Evolutionary conservation across 2,113 vertebrate genomes (phyloP).

Genomic region (Lathamus discolor): DNA sequence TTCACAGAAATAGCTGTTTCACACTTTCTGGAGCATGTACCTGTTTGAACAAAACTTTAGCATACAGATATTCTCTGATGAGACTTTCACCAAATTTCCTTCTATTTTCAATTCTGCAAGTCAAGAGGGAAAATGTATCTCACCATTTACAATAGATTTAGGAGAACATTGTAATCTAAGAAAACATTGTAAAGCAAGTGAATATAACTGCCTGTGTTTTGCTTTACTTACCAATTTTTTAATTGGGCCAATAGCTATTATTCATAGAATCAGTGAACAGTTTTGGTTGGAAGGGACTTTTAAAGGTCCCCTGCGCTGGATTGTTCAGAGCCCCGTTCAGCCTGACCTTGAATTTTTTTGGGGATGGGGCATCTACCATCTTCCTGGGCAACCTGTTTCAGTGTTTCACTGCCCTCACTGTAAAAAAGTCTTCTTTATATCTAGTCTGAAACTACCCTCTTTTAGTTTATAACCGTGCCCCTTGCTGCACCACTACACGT

Average conservation of each 20-base stretch:
- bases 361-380: not conserved
- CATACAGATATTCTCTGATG: not conserved
- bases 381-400: not conserved
- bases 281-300: not conserved
- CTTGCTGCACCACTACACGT: not conserved
- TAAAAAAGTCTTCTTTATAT: not conserved
- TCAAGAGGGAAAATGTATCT: not conserved
- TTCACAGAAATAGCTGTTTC: not conserved
- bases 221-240: not conserved
- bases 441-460: not conserved
- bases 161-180: not conserved
- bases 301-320: not conserved
- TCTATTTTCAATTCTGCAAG: not conserved
- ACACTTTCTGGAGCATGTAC: not conserved
- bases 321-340: not conserved
- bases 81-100: not conserved
- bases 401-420: not conserved
- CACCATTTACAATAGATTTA: not conserved
- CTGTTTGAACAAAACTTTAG: not conserved
- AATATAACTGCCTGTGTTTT: not conserved
- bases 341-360: not conserved
- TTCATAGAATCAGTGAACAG: not conserved
- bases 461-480: not conserved
- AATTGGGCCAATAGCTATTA: not conserved
- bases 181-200: not conserved